These are phyloP conservation scores for Agrotis clavis DNA, from an alignment of 2,888 invertebrate genomes.

Conservation along the genomic window DNA sequence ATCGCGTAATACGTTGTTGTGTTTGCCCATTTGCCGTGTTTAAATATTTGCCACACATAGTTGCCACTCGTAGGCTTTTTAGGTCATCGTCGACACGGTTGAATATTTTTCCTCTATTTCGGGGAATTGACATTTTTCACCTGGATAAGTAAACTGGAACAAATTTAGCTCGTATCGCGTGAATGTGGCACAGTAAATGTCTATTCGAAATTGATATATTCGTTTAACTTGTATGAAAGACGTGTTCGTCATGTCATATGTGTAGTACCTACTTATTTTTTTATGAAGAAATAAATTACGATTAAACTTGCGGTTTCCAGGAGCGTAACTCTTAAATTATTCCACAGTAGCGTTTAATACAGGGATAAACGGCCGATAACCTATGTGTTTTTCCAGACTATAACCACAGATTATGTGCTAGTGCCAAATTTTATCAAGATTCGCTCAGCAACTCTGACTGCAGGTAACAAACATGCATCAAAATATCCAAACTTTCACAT, in stretches of 20 bases:
- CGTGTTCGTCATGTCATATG: not conserved
- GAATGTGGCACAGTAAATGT: slow-evolving; percentile 13
- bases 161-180: slow-evolving; percentile 13
- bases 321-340: too few relatives aligned
- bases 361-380: too few relatives aligned
- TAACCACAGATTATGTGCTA: too few relatives aligned
- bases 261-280: too few relatives aligned
- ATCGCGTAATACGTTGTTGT: slow-evolving; percentile 10
- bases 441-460: too few relatives aligned
- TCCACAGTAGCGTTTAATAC: too few relatives aligned
- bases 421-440: too few relatives aligned
- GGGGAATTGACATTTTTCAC: slow-evolving; percentile 56
- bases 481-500: too few relatives aligned
- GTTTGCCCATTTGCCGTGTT: slow-evolving; percentile 62
- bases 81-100: slow-evolving; percentile 57
- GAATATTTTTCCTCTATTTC: slow-evolving; percentile 61
- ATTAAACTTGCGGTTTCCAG: too few relatives aligned
- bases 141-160: slow-evolving; percentile 24
- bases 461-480: too few relatives aligned
- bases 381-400: too few relatives aligned
- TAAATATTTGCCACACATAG: slow-evolving; percentile 59
- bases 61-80: slow-evolving; percentile 59
- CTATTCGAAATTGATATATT: not conserved
- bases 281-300: too few relatives aligned
- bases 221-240: not conserved